Evolutionary conservation across 2,797 vertebrate genomes (phyloP).

Genomic region (Urophycis tenuis): DNA sequence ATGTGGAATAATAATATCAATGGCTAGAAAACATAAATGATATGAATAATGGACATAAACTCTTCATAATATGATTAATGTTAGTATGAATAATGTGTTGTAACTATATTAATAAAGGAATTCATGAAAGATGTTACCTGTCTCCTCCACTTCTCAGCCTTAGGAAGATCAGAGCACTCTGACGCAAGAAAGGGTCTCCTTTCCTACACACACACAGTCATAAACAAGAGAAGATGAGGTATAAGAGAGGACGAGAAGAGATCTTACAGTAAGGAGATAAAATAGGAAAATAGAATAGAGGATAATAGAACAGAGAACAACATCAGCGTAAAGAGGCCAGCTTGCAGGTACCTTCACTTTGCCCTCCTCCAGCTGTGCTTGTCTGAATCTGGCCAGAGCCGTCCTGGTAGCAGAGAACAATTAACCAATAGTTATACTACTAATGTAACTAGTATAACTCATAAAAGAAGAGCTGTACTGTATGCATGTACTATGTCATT

Average conservation of each 20-base stretch:
- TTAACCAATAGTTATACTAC: no score
- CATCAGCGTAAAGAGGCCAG: no score
- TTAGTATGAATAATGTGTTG: neutral
- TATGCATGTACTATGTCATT: no score
- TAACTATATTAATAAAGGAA: neutral
- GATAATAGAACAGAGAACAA: neutral
- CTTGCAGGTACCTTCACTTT: conserved; percentile 79
- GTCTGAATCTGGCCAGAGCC: conserved; percentile 86
- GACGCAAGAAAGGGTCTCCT: conserved; percentile 90
- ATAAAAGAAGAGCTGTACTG: no score
- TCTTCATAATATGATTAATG: neutral
- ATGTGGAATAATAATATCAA: no score
- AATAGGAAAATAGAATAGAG: neutral
- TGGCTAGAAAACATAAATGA: no score
- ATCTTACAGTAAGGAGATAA: neutral
- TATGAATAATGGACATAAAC: neutral
- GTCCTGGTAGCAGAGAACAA: conserved; percentile 68
- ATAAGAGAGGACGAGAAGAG: neutral
- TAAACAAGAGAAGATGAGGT: neutral
- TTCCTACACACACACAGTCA: conserved; percentile 74
- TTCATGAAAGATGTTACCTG: conserved; percentile 67
- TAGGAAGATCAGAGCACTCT: conserved; percentile 88
- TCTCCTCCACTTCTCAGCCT: conserved; percentile 94
- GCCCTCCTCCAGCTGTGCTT: conserved; percentile 87
- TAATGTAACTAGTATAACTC: neutral